A percentile compares a stretch with the other conserved stretches of the same genome.
Conservation (phyloP, 2,888 invertebrate species). For the Lasioglossum lativentre region DNA sequence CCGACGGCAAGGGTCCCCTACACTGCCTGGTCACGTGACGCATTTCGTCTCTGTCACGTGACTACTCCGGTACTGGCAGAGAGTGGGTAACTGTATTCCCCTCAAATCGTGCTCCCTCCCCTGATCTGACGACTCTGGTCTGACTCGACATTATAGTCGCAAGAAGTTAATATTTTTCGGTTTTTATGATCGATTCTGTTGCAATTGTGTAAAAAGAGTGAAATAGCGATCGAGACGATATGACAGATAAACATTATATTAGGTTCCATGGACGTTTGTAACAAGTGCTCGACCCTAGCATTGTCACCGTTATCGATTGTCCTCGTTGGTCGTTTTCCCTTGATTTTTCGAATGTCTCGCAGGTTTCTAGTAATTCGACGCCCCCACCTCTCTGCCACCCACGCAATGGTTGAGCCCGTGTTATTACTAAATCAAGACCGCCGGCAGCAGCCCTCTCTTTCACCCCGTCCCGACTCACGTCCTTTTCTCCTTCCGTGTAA, state of each 20-base stretch:
- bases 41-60: too few relatives aligned
- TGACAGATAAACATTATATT: not conserved
- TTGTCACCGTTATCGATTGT: not conserved
- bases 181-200: not conserved
- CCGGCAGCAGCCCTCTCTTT: slow-evolving; percentile 37
- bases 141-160: too few relatives aligned
- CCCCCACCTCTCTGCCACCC: not conserved
- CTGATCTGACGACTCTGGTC: too few relatives aligned
- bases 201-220: not conserved
- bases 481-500: slow-evolving; percentile 64
- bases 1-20: too few relatives aligned
- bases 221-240: not conserved
- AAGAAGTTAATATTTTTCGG: not conserved
- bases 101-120: too few relatives aligned
- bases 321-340: slow-evolving; percentile 8
- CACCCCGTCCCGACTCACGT: slow-evolving; percentile 44
- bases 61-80: too few relatives aligned
- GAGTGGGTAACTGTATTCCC: too few relatives aligned
- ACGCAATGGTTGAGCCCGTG: slow-evolving; percentile 60
- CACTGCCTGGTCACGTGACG: too few relatives aligned
- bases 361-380: slow-evolving; percentile 32
- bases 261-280: not conserved
- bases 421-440: slow-evolving; percentile 76
- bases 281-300: not conserved
- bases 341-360: slow-evolving; percentile 35